Conservation (phyloP, 2,888 invertebrate species). For the Sesia apiformis region DNA sequence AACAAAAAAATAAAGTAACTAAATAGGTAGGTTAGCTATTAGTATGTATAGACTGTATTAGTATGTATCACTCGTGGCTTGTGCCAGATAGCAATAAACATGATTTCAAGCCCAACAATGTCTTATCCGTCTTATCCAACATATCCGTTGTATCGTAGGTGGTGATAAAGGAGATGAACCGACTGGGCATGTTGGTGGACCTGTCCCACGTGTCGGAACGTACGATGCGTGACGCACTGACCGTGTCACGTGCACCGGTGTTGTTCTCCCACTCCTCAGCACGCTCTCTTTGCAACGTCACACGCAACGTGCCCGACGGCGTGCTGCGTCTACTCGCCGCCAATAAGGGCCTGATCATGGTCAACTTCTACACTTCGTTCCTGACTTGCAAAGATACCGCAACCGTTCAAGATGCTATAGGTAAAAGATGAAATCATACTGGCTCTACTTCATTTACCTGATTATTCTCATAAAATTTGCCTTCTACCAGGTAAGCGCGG, state of each 20-base stretch:
- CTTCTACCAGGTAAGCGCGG: too few species aligned
- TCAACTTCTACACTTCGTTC: conserved; percentile 88
- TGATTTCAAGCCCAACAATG: too few species aligned
- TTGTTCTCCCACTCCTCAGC: conserved; percentile 91
- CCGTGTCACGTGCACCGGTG: conserved; percentile 85
- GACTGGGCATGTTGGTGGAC: conserved; percentile 91
- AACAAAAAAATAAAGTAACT: too few species aligned
- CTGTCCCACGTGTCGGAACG: conserved; percentile 86
- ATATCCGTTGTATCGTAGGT: conserved; percentile 56
- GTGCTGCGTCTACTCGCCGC: conserved; percentile 81
- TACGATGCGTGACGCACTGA: conserved; percentile 87
- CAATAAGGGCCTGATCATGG: conserved; percentile 90
- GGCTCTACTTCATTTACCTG: too few species aligned
- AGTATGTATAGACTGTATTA: too few species aligned
- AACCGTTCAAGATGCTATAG: conserved; percentile 86
- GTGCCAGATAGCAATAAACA: too few species aligned
- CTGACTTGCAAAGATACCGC: conserved; percentile 83
- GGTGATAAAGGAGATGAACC: conserved; percentile 90
- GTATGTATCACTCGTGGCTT: too few species aligned
- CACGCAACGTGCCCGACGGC: conserved; percentile 87
- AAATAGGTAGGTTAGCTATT: too few species aligned
- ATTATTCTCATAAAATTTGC: too few species aligned
- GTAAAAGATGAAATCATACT: conserved; percentile 50
- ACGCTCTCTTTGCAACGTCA: conserved; percentile 85
- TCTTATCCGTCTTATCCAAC: too few species aligned